Evolutionary conservation across 1,140 invertebrate species (phyloP).

Genomic region (Nasonia longicornis): DNA sequence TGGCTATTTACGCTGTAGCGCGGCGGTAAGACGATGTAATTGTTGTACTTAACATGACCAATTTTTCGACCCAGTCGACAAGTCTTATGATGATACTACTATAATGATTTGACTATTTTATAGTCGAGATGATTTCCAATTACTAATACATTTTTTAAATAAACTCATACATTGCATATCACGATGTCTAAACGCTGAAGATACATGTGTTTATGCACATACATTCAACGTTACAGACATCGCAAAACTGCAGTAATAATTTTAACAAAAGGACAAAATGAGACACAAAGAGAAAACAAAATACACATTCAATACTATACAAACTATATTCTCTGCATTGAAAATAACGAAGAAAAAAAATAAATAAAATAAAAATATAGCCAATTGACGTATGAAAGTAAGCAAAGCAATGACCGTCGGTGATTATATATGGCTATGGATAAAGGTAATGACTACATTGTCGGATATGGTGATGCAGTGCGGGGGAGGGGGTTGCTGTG

Average conservation of each 20-base stretch:
- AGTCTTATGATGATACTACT: not conserved
- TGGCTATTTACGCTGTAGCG: not conserved
- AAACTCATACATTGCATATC: no score
- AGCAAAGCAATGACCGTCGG: constrained; percentile 26
- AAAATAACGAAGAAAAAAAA: not conserved
- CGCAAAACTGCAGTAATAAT: no score
- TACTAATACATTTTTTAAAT: not conserved
- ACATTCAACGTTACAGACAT: no score
- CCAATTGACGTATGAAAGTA: constrained; percentile 25
- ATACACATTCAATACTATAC: no score
- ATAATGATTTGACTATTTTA: not conserved
- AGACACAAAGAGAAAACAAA: no score
- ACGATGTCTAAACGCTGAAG: not conserved
- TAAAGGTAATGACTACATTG: constrained; percentile 66
- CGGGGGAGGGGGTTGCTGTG: constrained; percentile 79
- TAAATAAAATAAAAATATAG: constrained; percentile 4
- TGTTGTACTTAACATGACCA: not conserved
- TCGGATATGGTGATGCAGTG: constrained; percentile 70
- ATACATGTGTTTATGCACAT: not conserved
- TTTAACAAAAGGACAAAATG: no score
- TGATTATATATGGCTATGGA: constrained; percentile 39
- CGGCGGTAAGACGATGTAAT: not conserved
- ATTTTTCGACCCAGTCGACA: not conserved
- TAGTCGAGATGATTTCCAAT: not conserved
- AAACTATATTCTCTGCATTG: not conserved